Base-by-base conservation (phyloP, 1,140 invertebrate genomes). In the Dendrolimus kikuchii region DNA sequence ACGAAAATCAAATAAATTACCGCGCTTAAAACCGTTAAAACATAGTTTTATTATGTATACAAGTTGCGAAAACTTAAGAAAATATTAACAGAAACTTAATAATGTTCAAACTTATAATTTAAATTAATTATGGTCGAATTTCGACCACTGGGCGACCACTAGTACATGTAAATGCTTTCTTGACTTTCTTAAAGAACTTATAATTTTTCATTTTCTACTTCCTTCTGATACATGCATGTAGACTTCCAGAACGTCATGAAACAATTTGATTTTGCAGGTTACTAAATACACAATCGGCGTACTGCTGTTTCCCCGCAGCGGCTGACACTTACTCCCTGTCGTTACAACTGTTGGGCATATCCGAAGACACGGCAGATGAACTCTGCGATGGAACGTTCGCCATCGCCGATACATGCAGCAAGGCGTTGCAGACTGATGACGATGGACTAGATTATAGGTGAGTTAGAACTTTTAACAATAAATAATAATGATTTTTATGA, bases 211-310 rank as follows among this genome's bases (percentile, higher is more conserved):
- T 4, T 42, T 7, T 6, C 37, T 43, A 23, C 41, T 38, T 8
- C 5, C 10, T n/a, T n/a, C n/a, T 2, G 1, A 48, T 38, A 38
- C 10, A 38, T 5, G 38, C 39, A 2, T 10, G 0, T 23, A 23
- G 7, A 23, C 1, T 23, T 23, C 1, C 23, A 23, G 7, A 4
- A 7, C 38, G 46, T 38, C 10, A 5, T 5, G 5, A 10, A n/a
- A 5, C 43, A 45, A 42, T 36, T 4, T 1, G 8, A 38, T 23
- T 49, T 59, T 87, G 87, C 77, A 97, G 95, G 79, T 88, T 96
- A 55, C 86, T 97, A 38, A 93, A 94, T 84, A 93, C 93, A 51
- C 92, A 95, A 87, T 92, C 93, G 57, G 88, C 90, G 5, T 95
- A 94, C 72, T 95, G 93, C 76, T 90, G 91, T 63, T 95, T 96